Evolutionary conservation across 2,888 invertebrate genomes (phyloP), one percentile per base, ranked within the genome.

Genomic region (Mongoloraphidia duomilia): DNA sequence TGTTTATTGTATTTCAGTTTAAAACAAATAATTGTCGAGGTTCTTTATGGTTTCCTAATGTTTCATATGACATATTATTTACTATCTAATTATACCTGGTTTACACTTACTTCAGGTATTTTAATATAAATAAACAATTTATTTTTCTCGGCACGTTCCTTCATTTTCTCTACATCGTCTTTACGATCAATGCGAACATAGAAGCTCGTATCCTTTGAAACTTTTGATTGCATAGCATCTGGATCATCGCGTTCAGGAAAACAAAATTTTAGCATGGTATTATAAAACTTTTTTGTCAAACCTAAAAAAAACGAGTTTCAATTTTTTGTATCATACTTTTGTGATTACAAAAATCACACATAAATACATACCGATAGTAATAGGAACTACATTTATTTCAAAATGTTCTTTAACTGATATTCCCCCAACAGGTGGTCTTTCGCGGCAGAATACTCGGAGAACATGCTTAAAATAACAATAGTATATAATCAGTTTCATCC

Each of bases 361-460:
- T 35, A 36, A n/a, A 26, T 43, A 52, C 61, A 64, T 61, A 81
- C 90, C 85, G 61, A 91, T 90, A 2, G 87, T 84, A 52, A 97
- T 79, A 9, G 97, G 96, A 11, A 93, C 91, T 41, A 97, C 86
- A 70, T 96, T 96, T 55, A 97, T 93, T 72, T 98, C 98, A 66
- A 99, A 95, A 69, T 96, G 95, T 64, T 98, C 97, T 66, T 97
- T 98, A 11, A 98, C 93, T 0, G 94, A 89, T 58, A 98, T 98
- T 3, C 98, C 98, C n/a, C 95, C 96, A 8, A 97, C 97, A 0
- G 94, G 95, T 42, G 93, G 91, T 56, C 89, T 85, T 69, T 97
- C 97, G 51, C 95, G 77, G 59, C 97, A 96, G 69, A 95, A 92
- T 43, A 98, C 87, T 54, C 97, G 77, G 54, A 98, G 70, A 14